phyloP scores from a whole-genome alignment of 2,113 vertebrate species.

The Microtus montanus region DNA sequence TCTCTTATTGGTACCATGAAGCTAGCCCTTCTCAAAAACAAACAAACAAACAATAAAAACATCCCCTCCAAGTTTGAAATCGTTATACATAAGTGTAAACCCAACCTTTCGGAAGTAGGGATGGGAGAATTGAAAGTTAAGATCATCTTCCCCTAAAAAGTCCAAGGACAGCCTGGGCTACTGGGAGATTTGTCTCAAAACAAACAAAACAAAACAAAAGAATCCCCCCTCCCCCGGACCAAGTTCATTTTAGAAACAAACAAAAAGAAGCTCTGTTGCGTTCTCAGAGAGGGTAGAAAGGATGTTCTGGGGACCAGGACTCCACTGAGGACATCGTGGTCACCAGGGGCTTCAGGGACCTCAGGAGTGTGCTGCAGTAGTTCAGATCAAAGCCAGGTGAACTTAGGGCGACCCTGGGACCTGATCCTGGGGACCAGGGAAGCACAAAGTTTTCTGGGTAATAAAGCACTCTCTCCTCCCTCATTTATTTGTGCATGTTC shows the following conservation, averaged over 20 bases:
- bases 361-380: too few relatives aligned
- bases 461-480: fast-evolving
- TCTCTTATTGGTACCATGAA: not conserved
- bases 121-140: not conserved
- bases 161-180: not conserved
- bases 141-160: not conserved
- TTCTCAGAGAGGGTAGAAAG: not conserved
- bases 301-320: fast-evolving
- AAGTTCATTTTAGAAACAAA: not conserved
- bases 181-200: not conserved
- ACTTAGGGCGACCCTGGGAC: fast-evolving
- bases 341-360: not conserved
- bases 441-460: not conserved
- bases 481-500: not conserved
- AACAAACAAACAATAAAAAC: not conserved
- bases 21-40: not conserved
- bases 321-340: fast-evolving
- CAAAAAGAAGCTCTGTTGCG: not conserved
- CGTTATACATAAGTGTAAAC: not conserved
- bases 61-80: not conserved
- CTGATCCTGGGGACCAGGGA: not conserved
- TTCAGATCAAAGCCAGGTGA: not conserved
- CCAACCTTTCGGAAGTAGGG: not conserved
- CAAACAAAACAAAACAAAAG: not conserved
- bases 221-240: not conserved